Evolutionary conservation across 30 jellyfish, hydroid and myxozoan genomes (phyloP).

Genomic region (Turritopsis dohrnii): DNA sequence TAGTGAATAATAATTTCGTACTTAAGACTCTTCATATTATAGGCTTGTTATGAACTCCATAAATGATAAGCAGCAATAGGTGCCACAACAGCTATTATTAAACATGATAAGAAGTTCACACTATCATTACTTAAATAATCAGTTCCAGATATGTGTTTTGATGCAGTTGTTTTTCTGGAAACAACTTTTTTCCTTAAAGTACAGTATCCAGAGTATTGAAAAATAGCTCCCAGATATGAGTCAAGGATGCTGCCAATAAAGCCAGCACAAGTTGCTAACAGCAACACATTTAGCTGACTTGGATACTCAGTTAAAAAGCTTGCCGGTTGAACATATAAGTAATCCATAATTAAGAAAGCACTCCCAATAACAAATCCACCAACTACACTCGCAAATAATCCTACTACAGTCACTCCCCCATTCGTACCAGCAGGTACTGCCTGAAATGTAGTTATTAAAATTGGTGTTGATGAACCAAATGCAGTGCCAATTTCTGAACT

Average conservation of each 20-base stretch:
- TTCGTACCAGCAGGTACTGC: constrained; percentile 81
- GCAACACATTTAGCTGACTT: constrained; percentile 65
- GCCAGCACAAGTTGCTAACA: constrained; percentile 54
- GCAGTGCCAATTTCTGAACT: constrained; percentile 90
- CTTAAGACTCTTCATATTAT: no score
- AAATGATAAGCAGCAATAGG: constrained; percentile 52
- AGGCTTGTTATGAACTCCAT: not conserved
- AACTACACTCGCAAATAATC: constrained; percentile 54
- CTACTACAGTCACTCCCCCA: constrained; percentile 73
- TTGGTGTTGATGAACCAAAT: constrained; percentile 57
- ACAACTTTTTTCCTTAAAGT: constrained; percentile 50
- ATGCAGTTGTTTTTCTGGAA: constrained; percentile 35
- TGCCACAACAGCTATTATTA: constrained; percentile 45
- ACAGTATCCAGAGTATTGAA: constrained; percentile 81
- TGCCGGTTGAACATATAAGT: constrained; percentile 13
- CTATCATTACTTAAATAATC: constrained; percentile 43
- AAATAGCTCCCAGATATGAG: constrained; percentile 74
- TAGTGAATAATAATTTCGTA: no score
- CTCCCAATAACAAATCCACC: constrained; percentile 77
- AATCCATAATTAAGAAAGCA: constrained; percentile 19
- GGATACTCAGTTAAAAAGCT: constrained; percentile 42
- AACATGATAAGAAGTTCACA: constrained; percentile 58
- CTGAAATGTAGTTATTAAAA: constrained; percentile 62
- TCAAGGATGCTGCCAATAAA: constrained; percentile 70
- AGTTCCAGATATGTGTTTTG: constrained; percentile 54